Percentiles rank a stretch among this genome's conserved stretches.
These are phyloP conservation scores for Cataglyphis hispanica DNA, from an alignment of 1,140 invertebrate genomes.

Conservation along the genomic window DNA sequence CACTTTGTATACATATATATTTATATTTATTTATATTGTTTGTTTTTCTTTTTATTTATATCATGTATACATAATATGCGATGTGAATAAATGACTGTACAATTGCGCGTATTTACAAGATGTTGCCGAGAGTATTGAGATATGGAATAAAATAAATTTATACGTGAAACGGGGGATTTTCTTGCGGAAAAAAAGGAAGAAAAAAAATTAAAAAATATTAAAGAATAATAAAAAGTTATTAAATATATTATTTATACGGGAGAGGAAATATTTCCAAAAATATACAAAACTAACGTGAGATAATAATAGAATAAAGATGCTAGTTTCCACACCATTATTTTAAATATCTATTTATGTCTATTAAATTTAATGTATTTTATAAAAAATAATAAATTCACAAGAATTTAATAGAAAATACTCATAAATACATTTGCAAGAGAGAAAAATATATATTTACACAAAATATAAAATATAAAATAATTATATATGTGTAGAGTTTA, in stretches of 20 bases:
- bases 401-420: conserved; percentile 16
- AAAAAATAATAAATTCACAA: conserved; percentile 10
- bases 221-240: neutral
- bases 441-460: conserved; percentile 20
- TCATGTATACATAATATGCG: conserved; percentile 63
- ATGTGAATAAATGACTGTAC: conserved; percentile 55
- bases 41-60: conserved; percentile 70
- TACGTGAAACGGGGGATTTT: neutral
- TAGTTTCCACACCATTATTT: neutral
- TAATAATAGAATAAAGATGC: neutral
- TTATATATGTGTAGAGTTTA: neutral
- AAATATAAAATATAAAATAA: neutral
- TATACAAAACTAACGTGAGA: neutral
- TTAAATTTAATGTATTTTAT: neutral
- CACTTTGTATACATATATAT: conserved; percentile 41
- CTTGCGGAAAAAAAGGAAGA: neutral
- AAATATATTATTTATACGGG: neutral
- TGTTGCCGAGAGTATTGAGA: conserved; percentile 18
- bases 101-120: conserved; percentile 70
- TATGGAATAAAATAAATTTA: neutral
- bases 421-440: neutral
- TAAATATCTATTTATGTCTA: neutral
- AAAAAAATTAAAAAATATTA: neutral
- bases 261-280: neutral
- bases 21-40: conserved; percentile 67